A percentile compares a stretch with the other conserved stretches of the same genome.
Conservation (phyloP, 2,797 vertebrate genomes). For the Poeciliopsis turneri region DNA sequence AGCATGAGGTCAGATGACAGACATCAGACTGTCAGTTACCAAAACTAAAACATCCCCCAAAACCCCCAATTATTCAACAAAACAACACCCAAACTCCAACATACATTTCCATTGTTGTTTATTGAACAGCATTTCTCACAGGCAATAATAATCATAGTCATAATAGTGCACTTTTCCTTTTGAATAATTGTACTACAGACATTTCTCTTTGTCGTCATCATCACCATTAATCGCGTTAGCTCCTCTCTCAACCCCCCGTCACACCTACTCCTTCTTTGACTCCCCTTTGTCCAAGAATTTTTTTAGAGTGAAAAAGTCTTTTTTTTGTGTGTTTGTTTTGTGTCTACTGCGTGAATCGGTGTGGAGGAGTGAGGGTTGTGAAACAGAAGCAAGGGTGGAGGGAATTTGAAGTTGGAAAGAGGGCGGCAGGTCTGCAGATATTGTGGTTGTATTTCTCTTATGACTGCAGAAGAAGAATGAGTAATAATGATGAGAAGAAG, state of each 20-base stretch:
- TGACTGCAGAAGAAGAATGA: conserved; percentile 72
- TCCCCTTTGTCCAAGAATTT: conserved; percentile 9
- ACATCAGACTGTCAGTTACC: too few species aligned
- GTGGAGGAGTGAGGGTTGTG: background rate
- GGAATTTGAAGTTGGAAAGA: background rate
- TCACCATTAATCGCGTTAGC: conserved; percentile 50
- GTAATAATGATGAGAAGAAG: conserved; percentile 74
- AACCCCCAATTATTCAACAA: background rate
- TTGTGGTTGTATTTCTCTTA: conserved; percentile 68
- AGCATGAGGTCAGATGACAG: too few species aligned
- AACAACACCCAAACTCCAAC: background rate
- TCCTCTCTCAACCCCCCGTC: conserved; percentile 49
- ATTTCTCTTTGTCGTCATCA: conserved; percentile 72
- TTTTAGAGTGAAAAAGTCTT: conserved; percentile 32
- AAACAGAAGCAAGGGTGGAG: background rate
- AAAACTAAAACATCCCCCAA: too few species aligned
- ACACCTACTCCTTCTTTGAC: conserved; percentile 27
- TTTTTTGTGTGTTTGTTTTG: too few species aligned
- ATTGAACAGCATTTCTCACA: conserved; percentile 85
- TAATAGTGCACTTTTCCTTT: conserved; percentile 84
- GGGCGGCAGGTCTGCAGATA: conserved; percentile 46
- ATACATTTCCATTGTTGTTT: conserved; percentile 75
- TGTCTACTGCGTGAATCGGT: conserved; percentile 54
- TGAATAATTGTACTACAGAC: conserved; percentile 82
- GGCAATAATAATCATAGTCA: conserved; percentile 83